Evolutionary conservation across 2,797 vertebrate species (phyloP), one percentile per base, ranked within the genome.

Genomic region (Falco columbarius): DNA sequence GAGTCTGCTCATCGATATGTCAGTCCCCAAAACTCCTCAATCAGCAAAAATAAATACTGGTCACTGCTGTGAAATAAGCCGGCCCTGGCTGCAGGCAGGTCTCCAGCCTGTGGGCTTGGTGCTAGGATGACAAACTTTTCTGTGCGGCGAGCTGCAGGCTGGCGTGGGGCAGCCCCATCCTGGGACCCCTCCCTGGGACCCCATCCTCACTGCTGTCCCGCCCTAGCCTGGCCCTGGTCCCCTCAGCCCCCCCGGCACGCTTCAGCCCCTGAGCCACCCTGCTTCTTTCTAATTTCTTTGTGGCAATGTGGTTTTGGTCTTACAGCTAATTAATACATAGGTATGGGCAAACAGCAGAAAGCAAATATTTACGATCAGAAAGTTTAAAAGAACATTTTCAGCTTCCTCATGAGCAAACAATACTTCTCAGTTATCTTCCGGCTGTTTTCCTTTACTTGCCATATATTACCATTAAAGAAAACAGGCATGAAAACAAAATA

Each of bases 211-310:
- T 1, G 5, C 47, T 16, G 3, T 19, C 26, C 42, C 4, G 1
- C 6, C 11, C 5, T 23, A 27, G 40, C 32, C 32, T 5, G 30
- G 3, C 8, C 10, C 1, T 2, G 7, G 8, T 10, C 4, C 30
- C 21, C 26, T 38, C 36, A 3, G 24, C 7, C 17, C 10, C 46
- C 68, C 68, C 1, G 4, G 30, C 1, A 16, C 5, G 5, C 11
- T 54, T 18, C 38, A 55, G 62, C 21, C 71, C 2, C 47, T 27
- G 55, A 34, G 40, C 55, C 30, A 30, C 2, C 13, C 63, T 5
- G 10, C 9, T 14, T 11, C 4, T 6, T 40, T 32, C 14, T 5
- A 2, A 5, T 19, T 18, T 12, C 1, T 32, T 38, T 0, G 0
- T 10, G 38, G 16, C 14, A 16, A 6, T 2, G 58, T 14, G 44